Base-by-base conservation (phyloP, 2,888 invertebrate species). In the Scrobipalpa atriplicella region DNA sequence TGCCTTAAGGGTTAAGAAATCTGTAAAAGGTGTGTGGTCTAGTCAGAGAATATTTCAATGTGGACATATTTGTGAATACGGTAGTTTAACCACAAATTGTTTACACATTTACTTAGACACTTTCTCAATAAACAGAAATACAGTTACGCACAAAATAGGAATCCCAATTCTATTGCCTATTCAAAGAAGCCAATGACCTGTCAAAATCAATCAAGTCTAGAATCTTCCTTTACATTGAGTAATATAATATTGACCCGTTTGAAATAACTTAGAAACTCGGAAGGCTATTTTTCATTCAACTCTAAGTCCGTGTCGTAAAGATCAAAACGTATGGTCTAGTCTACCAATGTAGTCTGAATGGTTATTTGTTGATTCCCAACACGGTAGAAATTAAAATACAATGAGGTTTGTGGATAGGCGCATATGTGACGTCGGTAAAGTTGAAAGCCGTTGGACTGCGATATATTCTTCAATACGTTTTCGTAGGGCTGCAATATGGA, bases 331-430 rank as follows among this genome's bases (percentile, higher is more conserved):
- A 38, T 38, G 8, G 58, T 7, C 29, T 29, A 16, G 36, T 81
- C 83, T 82, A 81, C 63, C 62, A 11, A 52, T 51, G 16, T 51
- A 63, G 63, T 39, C n/a, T 64, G 64, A 64, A 64, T 64, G 56
- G 56, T 77, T 81, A 80, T 83, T 88, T 85, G 84, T 79, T 77
- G 78, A 89, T 89, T 86, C 89, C 74, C 75, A 75, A 83, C 87
- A 87, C 86, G 86, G 78, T 72, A 74, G 72, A 81, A 83, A 90
- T 90, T 90, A 89, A 82, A 90, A 90, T 90, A 90, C 90, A 90
- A 90, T 90, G 82, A 86, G 72, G 79, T 77, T 78, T 85, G 78
- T 77, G 81, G 80, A 81, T 83, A 81, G 81, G 80, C 76, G 80
- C 80, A 80, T 80, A 83, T 87, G 87, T 87, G 87, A 86, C 84